A percentile compares a stretch with the other conserved stretches of the same genome.
Conservation (phyloP, 1,140 invertebrate species). For the Trypoxylus dichotomus region DNA sequence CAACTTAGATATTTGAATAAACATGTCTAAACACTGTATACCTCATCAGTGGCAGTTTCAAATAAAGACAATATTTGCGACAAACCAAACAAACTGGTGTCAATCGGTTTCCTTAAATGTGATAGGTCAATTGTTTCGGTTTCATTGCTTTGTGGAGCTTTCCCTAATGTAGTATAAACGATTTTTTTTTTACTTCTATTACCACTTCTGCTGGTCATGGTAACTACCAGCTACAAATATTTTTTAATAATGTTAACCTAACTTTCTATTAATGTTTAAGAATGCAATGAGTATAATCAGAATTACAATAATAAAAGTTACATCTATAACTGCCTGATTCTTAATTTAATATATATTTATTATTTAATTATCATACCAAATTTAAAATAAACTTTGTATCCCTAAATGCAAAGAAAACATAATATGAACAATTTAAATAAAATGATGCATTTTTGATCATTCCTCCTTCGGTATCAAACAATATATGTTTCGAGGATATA, state of each 20-base stretch:
- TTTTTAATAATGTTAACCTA: constrained; percentile 17
- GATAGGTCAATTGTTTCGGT: constrained; percentile 46
- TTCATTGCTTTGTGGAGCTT: constrained; percentile 36
- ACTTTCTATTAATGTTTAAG: constrained; percentile 21
- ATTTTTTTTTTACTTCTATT: constrained; percentile 43
- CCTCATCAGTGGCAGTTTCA: constrained; percentile 53
- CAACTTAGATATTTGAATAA: neutral
- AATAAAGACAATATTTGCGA: constrained; percentile 49
- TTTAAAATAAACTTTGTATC: too few species aligned
- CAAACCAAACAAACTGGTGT: constrained; percentile 52
- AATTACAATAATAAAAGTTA: neutral
- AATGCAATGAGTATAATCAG: neutral
- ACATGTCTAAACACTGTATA: constrained; percentile 35
- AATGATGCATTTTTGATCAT: too few species aligned
- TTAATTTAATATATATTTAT: too few species aligned
- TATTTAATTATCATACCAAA: too few species aligned
- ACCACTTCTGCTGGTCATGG: constrained; percentile 27
- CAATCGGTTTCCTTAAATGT: constrained; percentile 51
- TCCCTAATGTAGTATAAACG: constrained; percentile 43
- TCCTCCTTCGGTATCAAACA: too few species aligned
- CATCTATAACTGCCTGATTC: neutral
- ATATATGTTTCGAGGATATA: too few species aligned
- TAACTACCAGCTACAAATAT: neutral
- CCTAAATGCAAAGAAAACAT: too few species aligned
- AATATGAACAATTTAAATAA: too few species aligned